These are phyloP conservation scores for Euwallacea similis DNA, from an alignment of 1,140 invertebrate species.

Conservation along the genomic window DNA sequence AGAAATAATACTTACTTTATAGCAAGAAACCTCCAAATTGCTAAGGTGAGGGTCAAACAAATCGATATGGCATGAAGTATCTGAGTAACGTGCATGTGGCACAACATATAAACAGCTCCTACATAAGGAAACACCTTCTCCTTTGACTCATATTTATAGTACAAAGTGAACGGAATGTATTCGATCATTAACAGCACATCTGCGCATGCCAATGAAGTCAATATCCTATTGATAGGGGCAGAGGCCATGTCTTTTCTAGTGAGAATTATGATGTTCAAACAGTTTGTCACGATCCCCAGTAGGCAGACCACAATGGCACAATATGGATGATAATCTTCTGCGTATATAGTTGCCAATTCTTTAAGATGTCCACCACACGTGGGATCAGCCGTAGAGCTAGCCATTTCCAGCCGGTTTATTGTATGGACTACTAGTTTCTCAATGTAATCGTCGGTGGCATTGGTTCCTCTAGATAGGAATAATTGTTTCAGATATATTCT, in stretches of 20 bases:
- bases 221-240: conserved; percentile 81
- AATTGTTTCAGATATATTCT: neutral
- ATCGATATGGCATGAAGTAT: conserved; percentile 86
- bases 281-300: conserved; percentile 87
- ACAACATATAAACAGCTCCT: conserved; percentile 72
- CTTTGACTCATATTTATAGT: conserved; percentile 68
- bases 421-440: neutral
- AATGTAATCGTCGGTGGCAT: neutral
- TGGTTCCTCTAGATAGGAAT: neutral
- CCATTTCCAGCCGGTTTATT: neutral
- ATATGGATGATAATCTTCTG: conserved; percentile 62
- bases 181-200: conserved; percentile 87
- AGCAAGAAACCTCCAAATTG: conserved; percentile 74
- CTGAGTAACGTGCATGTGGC: conserved; percentile 79
- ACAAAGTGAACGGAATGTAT: conserved; percentile 80
- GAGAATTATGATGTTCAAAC: conserved; percentile 85
- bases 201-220: conserved; percentile 77
- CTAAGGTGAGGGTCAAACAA: conserved; percentile 79
- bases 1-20: conserved; percentile 57
- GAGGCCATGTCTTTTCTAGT: conserved; percentile 80
- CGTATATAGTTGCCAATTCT: conserved; percentile 34
- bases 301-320: conserved; percentile 75
- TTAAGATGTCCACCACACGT: conserved; percentile 28
- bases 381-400: neutral
- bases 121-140: conserved; percentile 64